These are phyloP conservation scores for Andrena praecox DNA, from an alignment of 2,888 invertebrate genomes.

Conservation along the genomic window DNA sequence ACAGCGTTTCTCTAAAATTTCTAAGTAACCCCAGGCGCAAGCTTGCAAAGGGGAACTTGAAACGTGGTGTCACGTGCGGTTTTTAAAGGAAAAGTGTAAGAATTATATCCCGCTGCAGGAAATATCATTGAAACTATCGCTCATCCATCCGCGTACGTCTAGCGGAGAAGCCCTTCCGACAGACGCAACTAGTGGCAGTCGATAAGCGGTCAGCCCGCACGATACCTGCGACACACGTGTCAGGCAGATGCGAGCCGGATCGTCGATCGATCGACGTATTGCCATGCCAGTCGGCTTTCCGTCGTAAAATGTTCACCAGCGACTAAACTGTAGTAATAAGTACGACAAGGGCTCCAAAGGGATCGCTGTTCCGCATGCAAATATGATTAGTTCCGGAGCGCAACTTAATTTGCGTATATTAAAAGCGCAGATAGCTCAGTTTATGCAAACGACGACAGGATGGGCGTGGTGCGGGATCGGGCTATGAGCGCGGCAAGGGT, in stretches of 20 bases:
- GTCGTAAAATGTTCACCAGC: constrained; percentile 67
- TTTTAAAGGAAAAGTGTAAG: too few relatives aligned
- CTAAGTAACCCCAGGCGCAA: too few relatives aligned
- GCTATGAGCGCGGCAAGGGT: not conserved
- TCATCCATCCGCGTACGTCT: too few relatives aligned
- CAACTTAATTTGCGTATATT: constrained; percentile 83
- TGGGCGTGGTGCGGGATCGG: constrained; percentile 47
- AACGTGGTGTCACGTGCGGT: too few relatives aligned
- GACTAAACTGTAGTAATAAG: constrained; percentile 77
- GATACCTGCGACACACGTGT: not conserved
- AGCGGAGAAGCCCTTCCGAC: not conserved
- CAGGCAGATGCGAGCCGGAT: not conserved
- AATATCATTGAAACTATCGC: not conserved
- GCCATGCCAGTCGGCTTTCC: constrained; percentile 39
- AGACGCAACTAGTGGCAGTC: not conserved
- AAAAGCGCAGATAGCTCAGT: constrained; percentile 80
- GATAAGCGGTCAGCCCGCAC: not conserved
- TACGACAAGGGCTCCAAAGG: constrained; percentile 78
- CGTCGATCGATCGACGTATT: constrained; percentile 38
- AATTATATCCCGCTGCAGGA: too few relatives aligned
- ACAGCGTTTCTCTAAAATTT: too few relatives aligned
- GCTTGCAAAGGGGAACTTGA: too few relatives aligned
- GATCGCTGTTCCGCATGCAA: constrained; percentile 82
- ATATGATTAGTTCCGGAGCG: constrained; percentile 83
- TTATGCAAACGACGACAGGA: constrained; percentile 77